Evolutionary conservation across 2,888 invertebrate genomes (phyloP).

Genomic region (Arctia plantaginis): DNA sequence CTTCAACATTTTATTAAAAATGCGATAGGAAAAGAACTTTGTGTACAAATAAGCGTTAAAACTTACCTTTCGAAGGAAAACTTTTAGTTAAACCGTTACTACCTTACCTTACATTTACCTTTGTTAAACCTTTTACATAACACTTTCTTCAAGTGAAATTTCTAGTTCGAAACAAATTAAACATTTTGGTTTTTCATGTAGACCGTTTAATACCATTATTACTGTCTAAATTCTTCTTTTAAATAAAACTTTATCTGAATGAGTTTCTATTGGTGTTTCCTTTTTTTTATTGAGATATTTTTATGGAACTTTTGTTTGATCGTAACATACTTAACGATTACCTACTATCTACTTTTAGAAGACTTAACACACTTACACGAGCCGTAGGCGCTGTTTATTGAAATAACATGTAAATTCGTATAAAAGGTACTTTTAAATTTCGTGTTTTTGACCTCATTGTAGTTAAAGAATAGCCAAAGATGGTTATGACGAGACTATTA

Average conservation of each 20-base stretch:
- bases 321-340: background rate
- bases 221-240: background rate
- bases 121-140: conserved; percentile 20
- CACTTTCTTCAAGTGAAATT: conserved; percentile 28
- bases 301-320: background rate
- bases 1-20: conserved; percentile 60
- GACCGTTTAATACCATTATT: background rate
- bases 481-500: conserved; percentile 21
- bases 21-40: conserved; percentile 42
- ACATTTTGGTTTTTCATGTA: background rate
- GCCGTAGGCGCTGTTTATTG: background rate
- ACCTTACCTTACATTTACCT: too few relatives aligned
- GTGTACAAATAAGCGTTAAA: conserved; percentile 41
- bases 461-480: conserved; percentile 16
- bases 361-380: too few relatives aligned
- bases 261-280: background rate
- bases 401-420: conserved; percentile 11
- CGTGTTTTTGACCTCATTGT: background rate
- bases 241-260: background rate
- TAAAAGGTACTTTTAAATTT: conserved; percentile 1
- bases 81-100: conserved; percentile 28
- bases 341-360: background rate
- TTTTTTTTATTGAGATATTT: background rate
- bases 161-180: background rate
- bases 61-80: conserved; percentile 47